A percentile compares a stretch with the other conserved stretches of the same genome.
These are phyloP conservation scores for Apis laboriosa DNA, from an alignment of 1,140 invertebrate genomes.

Conservation along the genomic window DNA sequence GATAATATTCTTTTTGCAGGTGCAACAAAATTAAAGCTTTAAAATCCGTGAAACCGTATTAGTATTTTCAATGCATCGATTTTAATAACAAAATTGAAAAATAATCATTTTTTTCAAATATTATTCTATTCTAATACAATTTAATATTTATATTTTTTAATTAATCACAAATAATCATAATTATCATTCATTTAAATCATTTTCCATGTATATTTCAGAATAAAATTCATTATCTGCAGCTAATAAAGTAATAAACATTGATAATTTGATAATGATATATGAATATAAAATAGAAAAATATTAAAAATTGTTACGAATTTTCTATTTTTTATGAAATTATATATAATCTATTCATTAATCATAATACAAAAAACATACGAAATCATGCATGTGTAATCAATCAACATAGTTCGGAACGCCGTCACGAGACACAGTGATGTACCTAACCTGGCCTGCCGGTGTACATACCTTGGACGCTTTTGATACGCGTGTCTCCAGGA, in stretches of 20 bases:
- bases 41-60: background rate
- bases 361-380: background rate
- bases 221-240: background rate
- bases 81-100: background rate
- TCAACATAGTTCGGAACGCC: slow-evolving; percentile 2
- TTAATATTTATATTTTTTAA: background rate
- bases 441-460: slow-evolving; percentile 71
- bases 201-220: no score
- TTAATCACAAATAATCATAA: background rate
- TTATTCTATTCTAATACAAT: background rate
- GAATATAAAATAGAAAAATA: background rate
- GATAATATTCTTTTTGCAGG: slow-evolving; percentile 10
- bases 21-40: background rate
- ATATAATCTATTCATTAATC: background rate
- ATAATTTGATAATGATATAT: no score
- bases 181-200: background rate
- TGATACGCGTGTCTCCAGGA: slow-evolving; percentile 55
- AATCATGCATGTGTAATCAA: background rate
- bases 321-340: background rate
- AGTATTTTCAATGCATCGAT: background rate
- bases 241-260: no score
- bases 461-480: slow-evolving; percentile 56
- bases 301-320: background rate
- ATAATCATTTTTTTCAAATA: background rate
- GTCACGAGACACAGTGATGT: slow-evolving; percentile 29